A percentile compares a stretch with the other conserved stretches of the same genome.
Conservation (phyloP, 2,113 vertebrate species). For the Pelmatolapia mariae region DNA sequence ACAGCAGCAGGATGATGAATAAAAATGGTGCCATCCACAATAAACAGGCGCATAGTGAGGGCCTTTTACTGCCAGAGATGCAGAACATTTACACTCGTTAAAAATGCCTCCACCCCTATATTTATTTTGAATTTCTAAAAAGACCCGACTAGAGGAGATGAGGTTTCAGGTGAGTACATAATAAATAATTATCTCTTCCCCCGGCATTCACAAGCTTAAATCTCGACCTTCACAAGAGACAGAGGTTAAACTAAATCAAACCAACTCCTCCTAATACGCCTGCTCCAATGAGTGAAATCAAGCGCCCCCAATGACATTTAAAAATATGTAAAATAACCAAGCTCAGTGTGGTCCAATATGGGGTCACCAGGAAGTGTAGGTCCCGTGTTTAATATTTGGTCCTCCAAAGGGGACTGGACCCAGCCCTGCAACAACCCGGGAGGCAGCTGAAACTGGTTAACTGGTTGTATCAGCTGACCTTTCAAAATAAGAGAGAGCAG, state of each 20-base stretch:
- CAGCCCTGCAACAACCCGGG: background rate
- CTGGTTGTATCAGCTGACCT: background rate
- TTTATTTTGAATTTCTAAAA: background rate
- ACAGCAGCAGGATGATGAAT: background rate
- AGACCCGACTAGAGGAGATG: background rate
- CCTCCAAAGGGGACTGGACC: background rate
- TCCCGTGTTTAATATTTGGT: background rate
- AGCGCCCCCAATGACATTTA: background rate
- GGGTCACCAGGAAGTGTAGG: background rate
- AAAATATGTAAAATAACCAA: background rate
- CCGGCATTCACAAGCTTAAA: background rate
- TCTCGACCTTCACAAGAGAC: background rate
- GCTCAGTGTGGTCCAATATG: background rate
- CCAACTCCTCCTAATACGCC: background rate
- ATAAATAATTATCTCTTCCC: background rate
- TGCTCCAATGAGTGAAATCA: background rate
- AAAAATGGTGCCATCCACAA: background rate
- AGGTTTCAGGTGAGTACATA: background rate
- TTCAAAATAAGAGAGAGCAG: background rate
- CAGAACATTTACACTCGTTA: background rate
- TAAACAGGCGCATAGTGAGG: background rate
- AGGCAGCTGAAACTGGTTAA: background rate
- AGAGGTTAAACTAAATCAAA: background rate
- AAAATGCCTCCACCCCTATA: background rate
- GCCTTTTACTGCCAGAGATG: fast-evolving